Conservation (phyloP, 2,888 invertebrate species). For the Hypsopygia costalis region DNA sequence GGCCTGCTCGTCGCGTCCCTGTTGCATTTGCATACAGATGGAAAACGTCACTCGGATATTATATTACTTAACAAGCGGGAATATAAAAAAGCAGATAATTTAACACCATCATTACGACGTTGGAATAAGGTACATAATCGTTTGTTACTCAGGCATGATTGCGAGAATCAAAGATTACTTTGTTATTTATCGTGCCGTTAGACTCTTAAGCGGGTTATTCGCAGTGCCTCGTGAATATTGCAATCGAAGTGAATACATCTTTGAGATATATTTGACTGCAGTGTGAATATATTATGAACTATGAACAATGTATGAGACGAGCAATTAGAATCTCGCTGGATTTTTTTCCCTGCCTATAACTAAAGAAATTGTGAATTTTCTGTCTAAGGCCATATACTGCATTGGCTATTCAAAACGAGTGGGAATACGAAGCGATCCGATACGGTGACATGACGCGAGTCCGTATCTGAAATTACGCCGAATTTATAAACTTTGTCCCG, state of each 20-base stretch:
- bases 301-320: too few relatives aligned
- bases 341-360: too few relatives aligned
- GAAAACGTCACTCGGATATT: slow-evolving; percentile 60
- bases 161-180: slow-evolving; percentile 14
- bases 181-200: slow-evolving; percentile 32
- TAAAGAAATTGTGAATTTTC: too few relatives aligned
- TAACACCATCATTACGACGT: slow-evolving; percentile 16
- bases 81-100: slow-evolving; percentile 27
- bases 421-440: too few relatives aligned
- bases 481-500: too few relatives aligned
- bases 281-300: background rate
- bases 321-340: too few relatives aligned
- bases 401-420: too few relatives aligned
- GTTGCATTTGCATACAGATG: slow-evolving; percentile 69
- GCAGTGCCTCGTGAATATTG: slow-evolving; percentile 9
- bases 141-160: slow-evolving; percentile 2
- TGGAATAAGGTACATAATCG: slow-evolving; percentile 23
- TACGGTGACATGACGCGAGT: too few relatives aligned
- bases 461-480: too few relatives aligned
- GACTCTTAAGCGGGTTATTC: slow-evolving; percentile 10
- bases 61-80: slow-evolving; percentile 45
- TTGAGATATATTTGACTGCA: background rate
- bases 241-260: slow-evolving; percentile 6
- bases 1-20: slow-evolving; percentile 8
- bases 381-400: too few relatives aligned